phyloP scores from a whole-genome alignment of 2,797 vertebrate genomes.

The Coregonus sp. region DNA sequence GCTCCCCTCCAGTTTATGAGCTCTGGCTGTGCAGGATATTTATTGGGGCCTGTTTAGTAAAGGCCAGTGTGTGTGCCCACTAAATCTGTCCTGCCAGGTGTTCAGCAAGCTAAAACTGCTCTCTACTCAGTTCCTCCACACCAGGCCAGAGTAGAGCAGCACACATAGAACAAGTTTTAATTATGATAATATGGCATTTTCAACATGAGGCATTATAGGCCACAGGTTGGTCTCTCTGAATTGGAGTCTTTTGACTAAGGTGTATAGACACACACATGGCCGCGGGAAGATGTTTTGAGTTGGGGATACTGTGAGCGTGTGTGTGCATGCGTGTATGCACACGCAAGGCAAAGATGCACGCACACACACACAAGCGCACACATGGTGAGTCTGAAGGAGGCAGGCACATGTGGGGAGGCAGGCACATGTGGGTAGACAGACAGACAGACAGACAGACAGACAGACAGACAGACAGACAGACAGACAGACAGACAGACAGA shows the following conservation, averaged over 20 bases:
- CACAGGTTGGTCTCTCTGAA: conserved; percentile 2
- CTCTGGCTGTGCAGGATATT: conserved; percentile 76
- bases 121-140: conserved; percentile 20
- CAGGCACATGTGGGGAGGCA: no score
- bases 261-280: not conserved
- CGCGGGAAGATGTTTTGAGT: no score
- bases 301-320: no score
- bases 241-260: not conserved
- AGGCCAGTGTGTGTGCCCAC: conserved; percentile 32
- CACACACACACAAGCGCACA: not conserved
- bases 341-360: not conserved
- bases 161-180: conserved; percentile 34
- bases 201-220: conserved; percentile 6
- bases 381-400: no score
- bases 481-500: not conserved
- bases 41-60: conserved; percentile 73
- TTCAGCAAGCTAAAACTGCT: conserved; percentile 54
- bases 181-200: conserved; percentile 44
- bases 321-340: no score
- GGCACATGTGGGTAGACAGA: no score
- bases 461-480: not conserved
- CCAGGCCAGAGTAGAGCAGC: conserved; percentile 20
- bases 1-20: conserved; percentile 67
- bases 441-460: no score
- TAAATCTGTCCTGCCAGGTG: conserved; percentile 61